A percentile compares a stretch with the other conserved stretches of the same genome.
Conservation (phyloP, 1,140 invertebrate genomes). For the Manduca sexta region DNA sequence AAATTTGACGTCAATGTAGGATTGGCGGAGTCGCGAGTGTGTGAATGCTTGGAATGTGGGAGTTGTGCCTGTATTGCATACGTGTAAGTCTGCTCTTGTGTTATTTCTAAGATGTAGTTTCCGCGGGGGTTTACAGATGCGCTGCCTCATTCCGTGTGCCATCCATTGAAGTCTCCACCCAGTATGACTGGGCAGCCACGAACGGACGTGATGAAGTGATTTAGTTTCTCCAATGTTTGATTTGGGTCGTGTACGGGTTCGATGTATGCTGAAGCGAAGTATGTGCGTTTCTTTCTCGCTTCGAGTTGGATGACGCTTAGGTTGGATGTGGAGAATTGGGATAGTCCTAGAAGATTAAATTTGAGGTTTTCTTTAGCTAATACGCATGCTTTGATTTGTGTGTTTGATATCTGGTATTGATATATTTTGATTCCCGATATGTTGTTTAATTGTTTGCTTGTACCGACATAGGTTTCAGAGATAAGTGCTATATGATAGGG, state of each 20-base stretch:
- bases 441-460: neutral
- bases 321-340: conserved; percentile 11
- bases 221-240: neutral
- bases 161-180: conserved; percentile 13
- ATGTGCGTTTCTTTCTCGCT: neutral
- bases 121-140: neutral
- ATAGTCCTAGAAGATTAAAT: neutral
- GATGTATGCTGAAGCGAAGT: conserved; percentile 8
- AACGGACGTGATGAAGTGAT: neutral
- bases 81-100: neutral
- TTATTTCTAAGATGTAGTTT: too few species aligned
- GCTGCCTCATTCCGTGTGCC: conserved; percentile 6
- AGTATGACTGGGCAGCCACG: neutral
- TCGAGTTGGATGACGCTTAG: neutral
- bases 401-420: neutral
- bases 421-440: neutral
- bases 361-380: too few species aligned
- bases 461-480: neutral
- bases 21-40: neutral
- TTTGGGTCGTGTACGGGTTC: conserved; percentile 7
- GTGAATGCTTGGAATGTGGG: conserved; percentile 14
- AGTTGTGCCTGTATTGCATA: conserved; percentile 10
- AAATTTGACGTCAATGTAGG: neutral
- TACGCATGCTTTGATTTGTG: conserved; percentile 9
- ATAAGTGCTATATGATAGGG: conserved; percentile 4